A percentile compares a stretch with the other conserved stretches of the same genome.
Evolutionary conservation across 1,140 invertebrate species (phyloP).

Genomic region (Thrips palmi): DNA sequence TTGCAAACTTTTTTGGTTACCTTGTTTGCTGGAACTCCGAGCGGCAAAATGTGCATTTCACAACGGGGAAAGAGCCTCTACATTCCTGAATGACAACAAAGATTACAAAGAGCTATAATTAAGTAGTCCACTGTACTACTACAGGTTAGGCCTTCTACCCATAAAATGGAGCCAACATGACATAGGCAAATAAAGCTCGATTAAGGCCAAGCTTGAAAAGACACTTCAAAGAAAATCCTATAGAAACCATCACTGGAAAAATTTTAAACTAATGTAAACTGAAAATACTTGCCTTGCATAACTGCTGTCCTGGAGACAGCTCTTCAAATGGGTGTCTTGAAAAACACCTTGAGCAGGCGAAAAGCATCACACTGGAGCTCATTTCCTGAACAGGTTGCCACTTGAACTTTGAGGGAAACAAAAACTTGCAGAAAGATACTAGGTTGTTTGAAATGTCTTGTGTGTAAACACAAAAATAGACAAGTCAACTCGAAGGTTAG

Average conservation of each 20-base stretch:
- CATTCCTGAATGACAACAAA: constrained; percentile 61
- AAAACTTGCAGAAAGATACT: too few species aligned
- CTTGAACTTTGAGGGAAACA: too few species aligned
- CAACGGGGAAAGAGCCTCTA: constrained; percentile 78
- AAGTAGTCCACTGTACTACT: background rate
- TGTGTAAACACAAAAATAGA: too few species aligned
- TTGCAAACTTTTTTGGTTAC: constrained; percentile 33
- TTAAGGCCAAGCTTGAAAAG: background rate
- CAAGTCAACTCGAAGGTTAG: too few species aligned
- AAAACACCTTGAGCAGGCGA: constrained; percentile 90
- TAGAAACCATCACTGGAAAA: constrained; percentile 1
- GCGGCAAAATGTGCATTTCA: constrained; percentile 94
- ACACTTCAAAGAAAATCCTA: background rate
- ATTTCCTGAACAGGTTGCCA: too few species aligned
- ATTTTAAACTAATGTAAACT: constrained; percentile 9
- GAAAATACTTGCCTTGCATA: constrained; percentile 89
- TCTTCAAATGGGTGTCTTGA: constrained; percentile 89
- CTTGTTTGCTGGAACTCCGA: constrained; percentile 91
- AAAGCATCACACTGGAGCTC: too few species aligned
- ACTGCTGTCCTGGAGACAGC: constrained; percentile 79
- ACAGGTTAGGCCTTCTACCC: background rate
- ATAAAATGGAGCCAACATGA: background rate
- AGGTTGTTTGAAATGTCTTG: too few species aligned
- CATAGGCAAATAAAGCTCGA: background rate
- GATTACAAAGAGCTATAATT: background rate